Conservation (phyloP, 2,113 vertebrate genomes). For the Polypterus bichir region DNA sequence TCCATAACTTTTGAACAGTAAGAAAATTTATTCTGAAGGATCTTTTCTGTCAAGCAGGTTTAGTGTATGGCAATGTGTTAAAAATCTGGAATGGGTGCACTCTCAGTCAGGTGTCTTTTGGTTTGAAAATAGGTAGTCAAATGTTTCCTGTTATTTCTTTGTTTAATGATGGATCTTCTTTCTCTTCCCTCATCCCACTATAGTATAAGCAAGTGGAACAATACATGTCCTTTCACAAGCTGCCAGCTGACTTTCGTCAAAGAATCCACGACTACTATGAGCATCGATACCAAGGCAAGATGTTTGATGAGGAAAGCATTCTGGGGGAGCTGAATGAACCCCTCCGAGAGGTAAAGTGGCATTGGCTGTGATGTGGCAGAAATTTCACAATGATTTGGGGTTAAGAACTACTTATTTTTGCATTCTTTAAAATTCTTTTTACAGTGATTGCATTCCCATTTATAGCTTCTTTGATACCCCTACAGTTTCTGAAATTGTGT, state of each 20-base stretch:
- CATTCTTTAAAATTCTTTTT: too few species aligned
- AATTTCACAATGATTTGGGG: too few species aligned
- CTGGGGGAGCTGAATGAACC: conserved; percentile 89
- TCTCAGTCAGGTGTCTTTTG: too few species aligned
- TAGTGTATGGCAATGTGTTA: too few species aligned
- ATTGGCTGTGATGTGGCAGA: neutral
- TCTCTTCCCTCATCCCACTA: neutral
- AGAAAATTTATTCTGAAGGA: too few species aligned
- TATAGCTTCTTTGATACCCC: neutral
- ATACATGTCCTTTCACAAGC: conserved; percentile 98
- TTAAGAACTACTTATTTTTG: too few species aligned
- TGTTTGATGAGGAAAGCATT: conserved; percentile 97
- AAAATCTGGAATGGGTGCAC: too few species aligned
- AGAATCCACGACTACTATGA: conserved; percentile 96
- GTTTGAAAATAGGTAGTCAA: too few species aligned
- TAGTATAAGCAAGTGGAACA: conserved; percentile 98
- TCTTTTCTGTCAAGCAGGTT: too few species aligned
- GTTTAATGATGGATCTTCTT: conserved; percentile 12
- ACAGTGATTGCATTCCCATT: too few species aligned
- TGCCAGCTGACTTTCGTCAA: conserved; percentile 88
- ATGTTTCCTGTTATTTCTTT: neutral
- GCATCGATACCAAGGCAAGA: conserved; percentile 95
- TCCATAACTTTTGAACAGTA: too few species aligned
- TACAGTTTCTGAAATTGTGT: neutral
- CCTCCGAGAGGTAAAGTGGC: conserved; percentile 64